Evolutionary conservation across 1,140 invertebrate species (phyloP).

Genomic region (Caenorhabditis remanei): DNA sequence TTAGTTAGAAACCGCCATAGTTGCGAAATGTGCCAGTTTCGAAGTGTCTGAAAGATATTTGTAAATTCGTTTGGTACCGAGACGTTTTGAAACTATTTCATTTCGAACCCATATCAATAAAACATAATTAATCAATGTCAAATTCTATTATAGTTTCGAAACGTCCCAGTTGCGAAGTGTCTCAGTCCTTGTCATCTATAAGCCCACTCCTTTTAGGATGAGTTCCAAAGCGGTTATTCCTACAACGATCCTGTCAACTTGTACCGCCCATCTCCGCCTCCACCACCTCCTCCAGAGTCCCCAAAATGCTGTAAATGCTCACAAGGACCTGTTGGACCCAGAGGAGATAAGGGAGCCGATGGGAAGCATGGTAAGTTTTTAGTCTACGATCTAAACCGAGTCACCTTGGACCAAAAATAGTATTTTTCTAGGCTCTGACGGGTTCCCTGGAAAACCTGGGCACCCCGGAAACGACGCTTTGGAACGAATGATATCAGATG

Average conservation of each 20-base stretch:
- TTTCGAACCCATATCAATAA: too few relatives aligned
- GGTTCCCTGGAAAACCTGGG: background rate
- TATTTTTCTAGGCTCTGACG: background rate
- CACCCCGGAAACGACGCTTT: background rate
- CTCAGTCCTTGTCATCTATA: too few relatives aligned
- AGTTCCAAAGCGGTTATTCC: background rate
- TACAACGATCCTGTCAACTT: background rate
- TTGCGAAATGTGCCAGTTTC: too few relatives aligned
- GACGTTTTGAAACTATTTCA: too few relatives aligned
- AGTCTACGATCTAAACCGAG: too few relatives aligned
- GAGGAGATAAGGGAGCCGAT: background rate
- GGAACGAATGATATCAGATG: constrained; percentile 1
- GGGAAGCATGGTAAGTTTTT: constrained; percentile 6
- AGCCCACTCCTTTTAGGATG: background rate
- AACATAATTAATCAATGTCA: too few relatives aligned
- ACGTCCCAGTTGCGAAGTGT: background rate
- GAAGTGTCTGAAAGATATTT: too few relatives aligned
- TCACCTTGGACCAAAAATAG: background rate
- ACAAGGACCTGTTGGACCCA: background rate
- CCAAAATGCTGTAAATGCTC: constrained; percentile 12
- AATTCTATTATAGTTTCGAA: too few relatives aligned
- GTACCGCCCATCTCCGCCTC: background rate
- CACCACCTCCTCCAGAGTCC: background rate
- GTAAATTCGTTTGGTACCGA: too few relatives aligned
- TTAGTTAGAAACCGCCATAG: too few relatives aligned